These are phyloP conservation scores for Cecropterus lyciades DNA, from an alignment of 1,140 invertebrate species.

Conservation along the genomic window DNA sequence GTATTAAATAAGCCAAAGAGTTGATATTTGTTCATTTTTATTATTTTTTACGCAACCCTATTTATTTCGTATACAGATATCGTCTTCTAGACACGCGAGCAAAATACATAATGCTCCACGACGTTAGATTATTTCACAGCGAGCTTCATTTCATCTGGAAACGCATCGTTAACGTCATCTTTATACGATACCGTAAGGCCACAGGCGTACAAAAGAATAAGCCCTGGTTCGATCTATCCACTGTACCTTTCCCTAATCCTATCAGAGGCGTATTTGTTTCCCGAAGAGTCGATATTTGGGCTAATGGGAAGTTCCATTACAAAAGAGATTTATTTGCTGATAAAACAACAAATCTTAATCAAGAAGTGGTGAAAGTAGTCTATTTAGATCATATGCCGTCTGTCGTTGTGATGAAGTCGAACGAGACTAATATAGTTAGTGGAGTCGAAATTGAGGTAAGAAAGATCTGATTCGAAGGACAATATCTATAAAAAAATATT, in stretches of 20 bases:
- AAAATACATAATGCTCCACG: conserved; percentile 88
- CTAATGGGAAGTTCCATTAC: conserved; percentile 84
- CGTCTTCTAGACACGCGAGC: conserved; percentile 88
- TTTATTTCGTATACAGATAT: too few relatives aligned
- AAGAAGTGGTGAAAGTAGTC: conserved; percentile 85
- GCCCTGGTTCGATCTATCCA: conserved; percentile 88
- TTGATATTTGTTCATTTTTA: too few relatives aligned
- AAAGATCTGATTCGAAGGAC: conserved; percentile 13
- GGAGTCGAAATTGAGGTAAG: conserved; percentile 80
- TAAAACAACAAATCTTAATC: conserved; percentile 86
- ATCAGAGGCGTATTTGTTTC: conserved; percentile 82
- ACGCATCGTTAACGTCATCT: conserved; percentile 90
- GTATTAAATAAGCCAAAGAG: too few relatives aligned
- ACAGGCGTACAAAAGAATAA: conserved; percentile 54
- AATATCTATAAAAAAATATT: conserved; percentile 6
- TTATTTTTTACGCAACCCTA: too few relatives aligned
- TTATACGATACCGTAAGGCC: conserved; percentile 85
- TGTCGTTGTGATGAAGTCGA: conserved; percentile 80
- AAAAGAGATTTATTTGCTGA: conserved; percentile 84
- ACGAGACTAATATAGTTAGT: conserved; percentile 86
- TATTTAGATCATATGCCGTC: conserved; percentile 90
- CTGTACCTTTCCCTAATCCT: conserved; percentile 88
- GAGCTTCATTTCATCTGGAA: conserved; percentile 91
- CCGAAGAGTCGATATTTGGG: conserved; percentile 87
- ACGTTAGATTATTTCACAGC: conserved; percentile 86